Evolutionary conservation across 2,113 vertebrate species (phyloP).

Genomic region (Plotosus lineatus): DNA sequence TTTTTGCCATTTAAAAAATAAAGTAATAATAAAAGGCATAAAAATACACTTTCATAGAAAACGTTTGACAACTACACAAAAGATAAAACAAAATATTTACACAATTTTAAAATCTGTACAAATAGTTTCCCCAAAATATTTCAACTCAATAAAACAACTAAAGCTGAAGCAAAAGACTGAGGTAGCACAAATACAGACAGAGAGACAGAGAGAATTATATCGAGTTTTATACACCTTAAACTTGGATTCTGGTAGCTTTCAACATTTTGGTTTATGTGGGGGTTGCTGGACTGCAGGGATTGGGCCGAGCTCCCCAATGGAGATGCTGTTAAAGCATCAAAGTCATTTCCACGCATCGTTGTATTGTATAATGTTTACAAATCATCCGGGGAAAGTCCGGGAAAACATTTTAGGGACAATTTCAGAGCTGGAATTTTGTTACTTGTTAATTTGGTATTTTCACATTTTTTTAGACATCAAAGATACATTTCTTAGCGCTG

Average conservation of each 20-base stretch:
- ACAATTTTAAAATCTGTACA: slow-evolving; percentile 64
- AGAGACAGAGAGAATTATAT: slow-evolving; percentile 12
- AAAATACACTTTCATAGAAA: slow-evolving; percentile 51
- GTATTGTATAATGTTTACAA: not conserved
- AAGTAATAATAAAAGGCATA: slow-evolving; percentile 60
- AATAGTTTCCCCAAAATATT: slow-evolving; percentile 53
- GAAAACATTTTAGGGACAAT: not conserved
- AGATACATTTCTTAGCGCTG: not conserved
- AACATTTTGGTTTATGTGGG: no score
- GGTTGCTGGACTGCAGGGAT: no score
- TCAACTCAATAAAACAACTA: slow-evolving; percentile 44
- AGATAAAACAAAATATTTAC: slow-evolving; percentile 65
- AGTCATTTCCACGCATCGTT: slow-evolving; percentile 45
- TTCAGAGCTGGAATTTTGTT: not conserved
- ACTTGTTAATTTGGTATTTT: not conserved
- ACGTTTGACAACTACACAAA: slow-evolving; percentile 53
- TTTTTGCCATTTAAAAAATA: not conserved
- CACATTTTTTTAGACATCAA: not conserved
- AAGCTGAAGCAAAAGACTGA: slow-evolving; percentile 68
- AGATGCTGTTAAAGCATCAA: no score
- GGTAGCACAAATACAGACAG: slow-evolving; percentile 69
- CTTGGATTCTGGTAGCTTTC: slow-evolving; percentile 20
- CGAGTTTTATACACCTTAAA: not conserved
- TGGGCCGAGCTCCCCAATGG: no score
- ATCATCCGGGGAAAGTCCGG: not conserved